phyloP scores from a whole-genome alignment of 2,797 vertebrate genomes.

The Staurois parvus region DNA sequence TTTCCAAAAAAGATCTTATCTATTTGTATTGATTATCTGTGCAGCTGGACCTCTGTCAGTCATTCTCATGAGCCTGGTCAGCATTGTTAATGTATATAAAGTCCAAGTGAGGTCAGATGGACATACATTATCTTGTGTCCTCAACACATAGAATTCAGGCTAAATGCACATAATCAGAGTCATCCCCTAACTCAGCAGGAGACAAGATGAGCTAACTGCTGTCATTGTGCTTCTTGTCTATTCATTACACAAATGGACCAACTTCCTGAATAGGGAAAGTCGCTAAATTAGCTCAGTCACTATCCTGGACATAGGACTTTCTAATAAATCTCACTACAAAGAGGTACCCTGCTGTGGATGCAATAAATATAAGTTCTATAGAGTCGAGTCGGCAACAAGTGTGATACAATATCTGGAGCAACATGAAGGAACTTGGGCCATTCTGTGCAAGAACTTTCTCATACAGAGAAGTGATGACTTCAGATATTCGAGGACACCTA shows the following conservation, averaged over 20 bases:
- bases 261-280: conserved; percentile 17
- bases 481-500: no score
- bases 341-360: conserved; percentile 22
- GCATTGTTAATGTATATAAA: background rate
- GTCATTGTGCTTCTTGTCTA: conserved; percentile 3
- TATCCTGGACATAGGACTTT: background rate
- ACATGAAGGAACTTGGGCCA: background rate
- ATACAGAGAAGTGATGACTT: no score
- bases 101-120: background rate
- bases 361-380: background rate
- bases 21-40: no score
- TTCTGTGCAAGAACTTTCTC: no score
- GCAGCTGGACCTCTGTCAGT: no score
- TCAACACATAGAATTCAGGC: background rate
- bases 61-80: background rate
- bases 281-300: background rate
- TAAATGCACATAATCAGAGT: conserved; percentile 27
- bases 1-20: no score
- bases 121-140: background rate
- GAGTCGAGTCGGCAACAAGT: conserved; percentile 16
- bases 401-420: conserved; percentile 11
- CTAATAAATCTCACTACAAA: conserved; percentile 19
- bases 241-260: conserved; percentile 16
- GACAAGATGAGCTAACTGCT: background rate
- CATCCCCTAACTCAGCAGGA: conserved; percentile 19